Evolutionary conservation across 37 sponge, comb jelly and placozoan genomes (phyloP).

Genomic region (Cliona cf. orientalis): DNA sequence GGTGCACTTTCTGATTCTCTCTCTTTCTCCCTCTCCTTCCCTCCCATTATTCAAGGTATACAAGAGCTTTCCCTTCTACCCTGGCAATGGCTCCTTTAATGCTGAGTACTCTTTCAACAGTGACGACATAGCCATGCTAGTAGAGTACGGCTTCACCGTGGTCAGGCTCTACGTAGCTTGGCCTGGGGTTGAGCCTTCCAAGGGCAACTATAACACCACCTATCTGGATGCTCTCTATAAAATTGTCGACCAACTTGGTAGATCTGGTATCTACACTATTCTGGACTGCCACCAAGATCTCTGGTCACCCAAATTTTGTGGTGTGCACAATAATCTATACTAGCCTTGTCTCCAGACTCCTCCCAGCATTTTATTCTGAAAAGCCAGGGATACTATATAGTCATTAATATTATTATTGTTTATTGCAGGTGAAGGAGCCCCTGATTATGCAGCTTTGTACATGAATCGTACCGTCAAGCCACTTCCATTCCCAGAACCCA

Average conservation of each 20-base stretch:
- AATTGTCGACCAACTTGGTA: constrained; percentile 64
- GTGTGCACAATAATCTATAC: constrained; percentile 17
- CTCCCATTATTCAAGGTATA: constrained; percentile 67
- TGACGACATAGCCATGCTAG: constrained; percentile 62
- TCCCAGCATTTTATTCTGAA: too few relatives aligned
- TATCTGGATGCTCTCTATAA: constrained; percentile 69
- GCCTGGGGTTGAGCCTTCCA: constrained; percentile 75
- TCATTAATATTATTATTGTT: not conserved
- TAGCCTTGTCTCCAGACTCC: not conserved
- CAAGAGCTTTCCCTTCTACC: constrained; percentile 73
- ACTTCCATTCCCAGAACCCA: constrained; percentile 60
- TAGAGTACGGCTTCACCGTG: constrained; percentile 69
- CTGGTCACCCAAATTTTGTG: constrained; percentile 83
- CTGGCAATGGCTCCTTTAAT: constrained; percentile 46
- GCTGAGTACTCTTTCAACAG: constrained; percentile 59
- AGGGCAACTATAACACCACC: constrained; percentile 68
- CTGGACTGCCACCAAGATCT: constrained; percentile 88
- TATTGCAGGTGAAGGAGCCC: constrained; percentile 62
- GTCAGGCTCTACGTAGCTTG: constrained; percentile 83
- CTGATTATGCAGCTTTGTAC: constrained; percentile 77
- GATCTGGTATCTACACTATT: constrained; percentile 64
- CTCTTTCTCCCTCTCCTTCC: not conserved
- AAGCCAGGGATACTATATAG: too few relatives aligned
- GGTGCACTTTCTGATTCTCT: not conserved
- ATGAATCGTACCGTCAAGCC: constrained; percentile 57